These are phyloP conservation scores for Machaerirhynchus nigripectus DNA, from an alignment of 2,113 vertebrate species.

Conservation along the genomic window DNA sequence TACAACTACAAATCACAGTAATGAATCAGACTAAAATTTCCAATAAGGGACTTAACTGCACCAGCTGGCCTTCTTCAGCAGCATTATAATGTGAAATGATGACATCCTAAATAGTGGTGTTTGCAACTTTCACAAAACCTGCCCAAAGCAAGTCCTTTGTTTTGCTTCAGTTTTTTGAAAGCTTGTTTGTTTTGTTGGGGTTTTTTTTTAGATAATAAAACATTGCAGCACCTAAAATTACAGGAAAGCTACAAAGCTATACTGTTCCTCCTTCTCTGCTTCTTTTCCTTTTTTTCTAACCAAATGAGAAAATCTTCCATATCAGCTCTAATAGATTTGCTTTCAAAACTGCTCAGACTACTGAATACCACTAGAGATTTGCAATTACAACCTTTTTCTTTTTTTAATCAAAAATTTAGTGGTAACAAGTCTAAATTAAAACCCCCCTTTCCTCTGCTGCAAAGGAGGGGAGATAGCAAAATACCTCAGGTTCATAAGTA, in stretches of 20 bases:
- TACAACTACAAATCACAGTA: constrained; percentile 72
- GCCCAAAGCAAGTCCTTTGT: constrained; percentile 5
- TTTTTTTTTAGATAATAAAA: background rate
- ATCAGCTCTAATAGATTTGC: background rate
- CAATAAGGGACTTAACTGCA: constrained; percentile 64
- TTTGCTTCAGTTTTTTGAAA: background rate
- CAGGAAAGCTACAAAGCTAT: background rate
- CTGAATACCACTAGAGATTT: background rate
- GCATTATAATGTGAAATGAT: constrained; percentile 51
- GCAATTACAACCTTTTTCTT: background rate
- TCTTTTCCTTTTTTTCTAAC: background rate
- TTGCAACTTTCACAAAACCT: constrained; percentile 21
- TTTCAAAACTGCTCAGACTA: background rate
- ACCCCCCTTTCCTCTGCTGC: background rate
- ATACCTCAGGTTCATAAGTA: background rate
- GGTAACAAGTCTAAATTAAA: background rate
- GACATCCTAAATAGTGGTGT: constrained; percentile 41
- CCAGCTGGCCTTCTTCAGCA: constrained; percentile 69
- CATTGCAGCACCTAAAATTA: background rate
- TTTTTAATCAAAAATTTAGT: background rate
- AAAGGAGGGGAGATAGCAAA: background rate
- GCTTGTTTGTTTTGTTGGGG: background rate
- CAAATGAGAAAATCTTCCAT: background rate
- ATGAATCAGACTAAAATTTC: constrained; percentile 74
- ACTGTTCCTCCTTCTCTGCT: background rate